phyloP scores from a whole-genome alignment of 2,113 vertebrate genomes.

The Todiramphus chloris region DNA sequence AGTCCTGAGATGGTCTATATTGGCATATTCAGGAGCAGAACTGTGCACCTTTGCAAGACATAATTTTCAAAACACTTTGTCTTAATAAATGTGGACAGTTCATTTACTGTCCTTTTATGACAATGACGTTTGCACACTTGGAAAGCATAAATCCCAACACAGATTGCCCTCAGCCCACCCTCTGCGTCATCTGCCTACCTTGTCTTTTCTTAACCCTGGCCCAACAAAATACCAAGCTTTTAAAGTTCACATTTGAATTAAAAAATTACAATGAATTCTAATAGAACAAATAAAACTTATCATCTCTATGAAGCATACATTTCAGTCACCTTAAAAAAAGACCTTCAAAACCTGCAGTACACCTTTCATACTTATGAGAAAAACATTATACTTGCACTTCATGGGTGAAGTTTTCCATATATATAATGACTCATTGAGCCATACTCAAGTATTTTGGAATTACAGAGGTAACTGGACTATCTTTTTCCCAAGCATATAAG shows the following conservation, averaged over 20 bases:
- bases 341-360: not conserved
- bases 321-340: not conserved
- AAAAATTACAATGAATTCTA: not conserved
- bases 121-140: not conserved
- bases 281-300: not conserved
- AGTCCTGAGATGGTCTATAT: not conserved
- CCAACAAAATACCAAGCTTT: not conserved
- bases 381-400: not conserved
- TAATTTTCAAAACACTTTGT: not conserved
- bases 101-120: not conserved
- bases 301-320: not conserved
- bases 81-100: not conserved
- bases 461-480: not conserved
- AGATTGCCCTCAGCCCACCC: not conserved
- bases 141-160: not conserved
- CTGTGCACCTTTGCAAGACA: not conserved
- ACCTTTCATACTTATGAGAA: not conserved
- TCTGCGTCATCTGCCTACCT: not conserved
- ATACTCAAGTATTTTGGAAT: not conserved
- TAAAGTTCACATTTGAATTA: not conserved
- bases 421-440: not conserved
- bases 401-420: not conserved
- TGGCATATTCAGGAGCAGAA: not conserved
- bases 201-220: not conserved
- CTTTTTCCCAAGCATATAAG: not conserved